Evolutionary conservation across 2,888 invertebrate species (phyloP), one percentile per base, ranked within the genome.

Genomic region (Acanthosepion lycidas): DNA sequence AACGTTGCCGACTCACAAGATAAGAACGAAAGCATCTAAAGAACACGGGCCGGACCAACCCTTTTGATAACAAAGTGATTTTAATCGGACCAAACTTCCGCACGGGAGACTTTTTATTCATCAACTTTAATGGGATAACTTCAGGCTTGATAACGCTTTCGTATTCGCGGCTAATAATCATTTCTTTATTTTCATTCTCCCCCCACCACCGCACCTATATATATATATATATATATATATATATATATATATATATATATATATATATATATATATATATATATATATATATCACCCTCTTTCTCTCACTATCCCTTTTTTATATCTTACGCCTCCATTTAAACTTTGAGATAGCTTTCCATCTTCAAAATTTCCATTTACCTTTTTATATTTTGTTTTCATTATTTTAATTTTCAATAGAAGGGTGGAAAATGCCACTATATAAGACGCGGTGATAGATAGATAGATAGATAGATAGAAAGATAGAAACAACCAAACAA

Each of bases 61-160:
- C 78, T 78, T 78, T 78, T 78, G 78, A 78, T 78, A 78, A 78
- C 78, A 78, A 78, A 78, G 78, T 78, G 78, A n/a, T 78, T 78
- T 33, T 78, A 78, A 78, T 78, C 78, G n/a, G 78, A 78, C 78
- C 78, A 78, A 78, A 78, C 78, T 78, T 78, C 78, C 78, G 78
- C 78, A 78, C 78, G 78, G 78, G 78, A 33, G n/a, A 78, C 78
- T 78, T 78, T 78, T 78, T 78, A 78, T 78, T 78, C 78, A 78
- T 78, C 78, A 78, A n/a, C 78, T 78, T 78, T 78, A 78, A 78
- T 78, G 78, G 28, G 78, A 78, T 78, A 78, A 78, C 78, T 78
- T 78, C n/a, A 78, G n/a, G 33, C n/a, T 78, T 78, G 78, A 78
- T 78, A 78, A 78, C 78, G 78, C n/a, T 78, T 78, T n/a, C 78